Conservation (phyloP, 2,113 vertebrate species). For the Peromyscus polionotus region DNA sequence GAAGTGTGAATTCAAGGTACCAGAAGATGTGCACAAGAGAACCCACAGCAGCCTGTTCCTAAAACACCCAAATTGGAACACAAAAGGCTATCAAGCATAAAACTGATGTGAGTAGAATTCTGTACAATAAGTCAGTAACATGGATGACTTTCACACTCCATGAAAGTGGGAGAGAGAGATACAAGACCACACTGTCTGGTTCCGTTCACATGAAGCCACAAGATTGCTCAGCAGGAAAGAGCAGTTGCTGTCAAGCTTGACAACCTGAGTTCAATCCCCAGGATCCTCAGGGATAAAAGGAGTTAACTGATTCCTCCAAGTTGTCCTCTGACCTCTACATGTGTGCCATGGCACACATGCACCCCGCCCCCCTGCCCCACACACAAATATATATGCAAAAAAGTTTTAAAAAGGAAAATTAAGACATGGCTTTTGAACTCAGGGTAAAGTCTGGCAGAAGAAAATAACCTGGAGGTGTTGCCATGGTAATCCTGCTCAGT, state of each 20-base stretch:
- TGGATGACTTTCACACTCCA: background rate
- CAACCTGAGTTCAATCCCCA: background rate
- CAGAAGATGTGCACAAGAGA: background rate
- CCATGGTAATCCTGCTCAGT: background rate
- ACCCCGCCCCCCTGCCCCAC: background rate
- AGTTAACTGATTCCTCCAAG: background rate
- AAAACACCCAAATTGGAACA: background rate
- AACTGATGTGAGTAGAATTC: background rate
- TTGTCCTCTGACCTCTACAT: background rate
- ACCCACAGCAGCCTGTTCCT: background rate
- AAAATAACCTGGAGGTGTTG: background rate
- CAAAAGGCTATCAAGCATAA: background rate
- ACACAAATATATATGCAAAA: background rate
- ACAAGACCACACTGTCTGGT: background rate
- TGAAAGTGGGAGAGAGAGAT: background rate
- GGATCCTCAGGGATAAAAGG: background rate
- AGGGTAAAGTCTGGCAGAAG: background rate
- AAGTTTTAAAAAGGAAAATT: background rate
- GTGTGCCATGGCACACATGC: background rate
- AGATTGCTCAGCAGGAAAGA: background rate
- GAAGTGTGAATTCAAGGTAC: background rate
- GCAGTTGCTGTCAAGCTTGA: background rate
- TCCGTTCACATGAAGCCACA: slow-evolving; percentile 5
- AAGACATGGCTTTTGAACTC: background rate
- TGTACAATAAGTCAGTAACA: slow-evolving; percentile 10